phyloP scores from a whole-genome alignment of 2,797 vertebrate genomes.

The Podarcis lilfordi region DNA sequence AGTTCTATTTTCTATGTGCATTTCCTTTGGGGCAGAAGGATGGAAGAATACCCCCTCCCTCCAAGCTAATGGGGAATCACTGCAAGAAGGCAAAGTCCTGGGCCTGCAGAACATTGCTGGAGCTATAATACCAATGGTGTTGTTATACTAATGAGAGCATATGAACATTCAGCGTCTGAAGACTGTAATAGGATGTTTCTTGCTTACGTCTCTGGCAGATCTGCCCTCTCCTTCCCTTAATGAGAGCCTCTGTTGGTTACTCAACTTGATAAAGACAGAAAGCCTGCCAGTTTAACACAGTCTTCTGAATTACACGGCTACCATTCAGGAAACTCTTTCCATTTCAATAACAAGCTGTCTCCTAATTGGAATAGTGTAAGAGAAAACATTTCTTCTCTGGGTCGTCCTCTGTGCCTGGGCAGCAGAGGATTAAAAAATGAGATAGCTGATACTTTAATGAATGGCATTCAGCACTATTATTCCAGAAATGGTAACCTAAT shows the following conservation, averaged over 20 bases:
- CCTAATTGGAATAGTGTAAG: slow-evolving; percentile 67
- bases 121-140: background rate
- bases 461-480: slow-evolving; percentile 70
- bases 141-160: background rate
- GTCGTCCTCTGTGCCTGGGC: slow-evolving; percentile 45
- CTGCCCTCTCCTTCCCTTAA: slow-evolving; percentile 13
- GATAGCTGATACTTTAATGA: slow-evolving; percentile 71
- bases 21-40: background rate
- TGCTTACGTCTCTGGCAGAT: background rate
- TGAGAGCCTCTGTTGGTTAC: slow-evolving; percentile 18
- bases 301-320: slow-evolving; percentile 5
- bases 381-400: slow-evolving; percentile 59
- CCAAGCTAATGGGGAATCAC: background rate
- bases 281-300: slow-evolving; percentile 22
- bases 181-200: slow-evolving; percentile 31
- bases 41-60: no score
- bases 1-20: no score
- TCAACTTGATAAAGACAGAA: slow-evolving; percentile 7
- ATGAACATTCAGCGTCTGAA: background rate
- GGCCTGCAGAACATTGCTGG: background rate
- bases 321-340: background rate
- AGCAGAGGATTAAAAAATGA: slow-evolving; percentile 59
- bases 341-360: slow-evolving; percentile 55
- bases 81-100: background rate
- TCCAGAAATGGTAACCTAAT: slow-evolving; percentile 73